Conservation (phyloP, 2,113 vertebrate species). For the Entosphenus tridentatus region DNA sequence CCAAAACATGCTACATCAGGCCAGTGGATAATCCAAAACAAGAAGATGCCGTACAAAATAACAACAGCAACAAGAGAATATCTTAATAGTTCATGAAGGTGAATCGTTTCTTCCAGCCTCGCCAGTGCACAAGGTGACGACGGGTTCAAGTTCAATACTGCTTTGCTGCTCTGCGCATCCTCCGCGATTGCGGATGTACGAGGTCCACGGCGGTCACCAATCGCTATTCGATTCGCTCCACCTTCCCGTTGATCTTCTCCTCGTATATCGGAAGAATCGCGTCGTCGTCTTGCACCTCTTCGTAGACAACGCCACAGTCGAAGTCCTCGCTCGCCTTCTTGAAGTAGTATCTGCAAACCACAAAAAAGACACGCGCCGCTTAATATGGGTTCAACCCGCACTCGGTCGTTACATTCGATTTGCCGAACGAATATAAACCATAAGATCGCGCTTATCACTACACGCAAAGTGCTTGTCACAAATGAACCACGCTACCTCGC, state of each 20-base stretch:
- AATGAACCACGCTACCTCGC: too few species aligned
- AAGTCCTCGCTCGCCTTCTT: constrained; percentile 93
- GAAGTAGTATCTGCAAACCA: constrained; percentile 62
- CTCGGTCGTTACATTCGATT: too few species aligned
- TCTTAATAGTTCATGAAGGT: neutral
- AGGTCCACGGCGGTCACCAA: neutral
- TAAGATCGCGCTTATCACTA: too few species aligned
- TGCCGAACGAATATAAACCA: too few species aligned
- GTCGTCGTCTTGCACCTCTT: constrained; percentile 70
- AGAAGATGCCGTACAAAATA: neutral
- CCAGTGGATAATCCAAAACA: too few species aligned
- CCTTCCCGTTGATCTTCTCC: constrained; percentile 78
- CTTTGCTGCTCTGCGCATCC: neutral
- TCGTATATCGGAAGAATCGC: constrained; percentile 62
- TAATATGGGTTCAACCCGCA: too few species aligned
- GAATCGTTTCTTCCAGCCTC: neutral
- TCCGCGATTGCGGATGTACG: neutral
- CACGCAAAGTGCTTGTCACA: too few species aligned
- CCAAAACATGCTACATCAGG: too few species aligned
- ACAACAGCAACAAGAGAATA: neutral
- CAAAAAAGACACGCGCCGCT: neutral
- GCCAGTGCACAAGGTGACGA: neutral
- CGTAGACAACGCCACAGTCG: constrained; percentile 78
- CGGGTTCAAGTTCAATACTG: neutral
- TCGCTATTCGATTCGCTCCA: constrained; percentile 64